Base-by-base conservation (phyloP, 2,797 vertebrate species). In the Poecilia gillii region DNA sequence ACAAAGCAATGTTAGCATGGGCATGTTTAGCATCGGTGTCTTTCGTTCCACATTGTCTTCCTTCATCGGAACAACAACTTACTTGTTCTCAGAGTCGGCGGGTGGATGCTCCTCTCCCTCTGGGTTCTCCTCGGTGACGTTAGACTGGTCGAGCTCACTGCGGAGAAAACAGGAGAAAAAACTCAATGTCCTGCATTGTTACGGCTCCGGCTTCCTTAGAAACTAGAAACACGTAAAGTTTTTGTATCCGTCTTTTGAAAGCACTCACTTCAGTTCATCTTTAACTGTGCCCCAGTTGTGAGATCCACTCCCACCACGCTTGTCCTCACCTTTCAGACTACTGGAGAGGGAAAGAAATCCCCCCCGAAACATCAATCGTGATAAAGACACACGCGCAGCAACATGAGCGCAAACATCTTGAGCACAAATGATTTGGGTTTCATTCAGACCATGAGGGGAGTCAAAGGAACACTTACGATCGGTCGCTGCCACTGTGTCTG, bases 281-380 rank as follows among this genome's bases (percentile, higher is more conserved):
- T 99, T 99, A 93, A 99, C 98, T 46, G 96, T 99, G 88, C 99
- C 99, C 98, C 98, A 99, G 96, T 99, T 99, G 96, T 99, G 98
- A 59, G 98, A 97, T 93, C 99, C 98, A 79, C 98, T 97, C 84
- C 98, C 99, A 20, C 99, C 98, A 76, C 98, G 98, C 91, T 99
- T 99, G 92, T 99, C 99, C 90, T 99, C 98, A 28, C 97, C 97
- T 95, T 97, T 99, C 90, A 98, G 95, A 93, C 98, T 97, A 96
- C 98, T 99, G 96, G 33, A 53, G 49, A 55, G 47, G 51, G 97
- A 98, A 97, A 96, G 97, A 95, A 84, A 91, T 84, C 76, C 82
- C 53, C 68, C 68, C 68, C 68, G 2, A 72, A 71, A 45, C 68
- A 72, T 72, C 68, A 72, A 72, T 72, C 68, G 8, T 72, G 68